Percentiles rank a stretch among this genome's conserved stretches.
Evolutionary conservation across 30 jellyfish, hydroid and myxozoan species (phyloP).

Genomic region (Pseudorhiza aurosa): DNA sequence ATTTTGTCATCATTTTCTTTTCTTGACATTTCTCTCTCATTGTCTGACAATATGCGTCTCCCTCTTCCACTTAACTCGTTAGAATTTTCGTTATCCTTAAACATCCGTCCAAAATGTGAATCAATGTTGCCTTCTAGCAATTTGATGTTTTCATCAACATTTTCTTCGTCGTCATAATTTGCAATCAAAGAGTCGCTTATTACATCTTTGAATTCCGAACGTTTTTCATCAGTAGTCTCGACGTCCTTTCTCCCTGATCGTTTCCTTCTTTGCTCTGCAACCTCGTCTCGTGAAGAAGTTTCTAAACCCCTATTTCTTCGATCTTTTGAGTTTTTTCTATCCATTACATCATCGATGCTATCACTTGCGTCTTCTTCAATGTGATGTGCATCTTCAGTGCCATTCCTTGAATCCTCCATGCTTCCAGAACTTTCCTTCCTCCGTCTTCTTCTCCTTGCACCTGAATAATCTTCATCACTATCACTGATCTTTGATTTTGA

Average conservation of each 20-base stretch:
- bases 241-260: background rate
- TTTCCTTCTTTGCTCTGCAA: background rate
- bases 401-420: background rate
- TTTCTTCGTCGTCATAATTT: slow-evolving; percentile 19
- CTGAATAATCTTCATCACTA: background rate
- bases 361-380: background rate
- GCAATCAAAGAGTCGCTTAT: slow-evolving; percentile 32
- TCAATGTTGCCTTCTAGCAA: slow-evolving; percentile 4
- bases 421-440: background rate
- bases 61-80: background rate
- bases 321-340: background rate
- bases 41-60: background rate
- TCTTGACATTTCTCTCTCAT: slow-evolving; percentile 19
- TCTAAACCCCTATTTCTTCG: background rate
- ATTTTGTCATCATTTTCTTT: background rate
- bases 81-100: background rate
- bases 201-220: slow-evolving; percentile 12
- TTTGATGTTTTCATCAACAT: background rate
- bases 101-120: background rate
- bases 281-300: background rate
- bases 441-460: background rate
- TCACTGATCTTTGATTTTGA: background rate
- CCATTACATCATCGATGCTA: background rate
- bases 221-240: background rate
- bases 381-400: background rate